These are phyloP conservation scores for Scalopus aquaticus DNA, from an alignment of 2,113 vertebrate species.

Conservation along the genomic window DNA sequence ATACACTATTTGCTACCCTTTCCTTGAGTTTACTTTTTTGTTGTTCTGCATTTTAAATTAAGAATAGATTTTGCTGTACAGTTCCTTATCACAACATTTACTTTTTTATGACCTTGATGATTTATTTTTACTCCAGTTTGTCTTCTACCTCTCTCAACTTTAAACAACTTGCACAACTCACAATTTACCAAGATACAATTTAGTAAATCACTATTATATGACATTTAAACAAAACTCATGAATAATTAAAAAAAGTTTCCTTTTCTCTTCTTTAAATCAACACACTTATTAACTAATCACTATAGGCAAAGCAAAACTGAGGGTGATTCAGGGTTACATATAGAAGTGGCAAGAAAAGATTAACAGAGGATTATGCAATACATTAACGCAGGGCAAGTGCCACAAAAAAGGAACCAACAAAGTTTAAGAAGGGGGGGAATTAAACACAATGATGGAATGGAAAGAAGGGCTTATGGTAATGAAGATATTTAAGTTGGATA, in stretches of 20 bases:
- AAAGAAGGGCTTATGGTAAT: background rate
- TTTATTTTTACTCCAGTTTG: background rate
- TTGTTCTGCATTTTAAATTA: conserved; percentile 21
- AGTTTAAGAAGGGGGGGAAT: background rate
- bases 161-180: background rate
- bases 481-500: background rate
- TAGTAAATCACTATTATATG: conserved; percentile 19
- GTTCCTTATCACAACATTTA: background rate
- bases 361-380: conserved; percentile 36
- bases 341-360: background rate
- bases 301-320: background rate
- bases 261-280: conserved; percentile 23
- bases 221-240: background rate
- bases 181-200: background rate
- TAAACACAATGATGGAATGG: background rate
- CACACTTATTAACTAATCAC: background rate
- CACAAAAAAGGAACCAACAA: conserved; percentile 22
- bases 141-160: background rate
- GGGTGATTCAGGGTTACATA: background rate
- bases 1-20: background rate
- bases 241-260: background rate
- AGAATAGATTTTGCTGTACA: background rate
- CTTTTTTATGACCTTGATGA: conserved; percentile 21
- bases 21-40: background rate
- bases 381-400: background rate